Evolutionary conservation across 2,113 vertebrate species (phyloP).

Genomic region (Mus spicilegus): DNA sequence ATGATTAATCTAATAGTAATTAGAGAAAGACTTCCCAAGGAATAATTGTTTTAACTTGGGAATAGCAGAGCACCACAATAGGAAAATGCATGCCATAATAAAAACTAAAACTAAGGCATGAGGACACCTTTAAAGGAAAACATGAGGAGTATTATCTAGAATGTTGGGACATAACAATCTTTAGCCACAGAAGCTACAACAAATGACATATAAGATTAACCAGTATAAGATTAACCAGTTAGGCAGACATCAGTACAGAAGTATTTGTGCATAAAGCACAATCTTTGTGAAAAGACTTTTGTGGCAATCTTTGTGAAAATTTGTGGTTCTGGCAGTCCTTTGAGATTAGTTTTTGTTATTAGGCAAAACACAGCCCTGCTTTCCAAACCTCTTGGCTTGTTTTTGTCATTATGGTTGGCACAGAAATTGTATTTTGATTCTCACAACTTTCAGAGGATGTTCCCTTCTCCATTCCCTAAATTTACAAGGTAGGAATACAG

Average conservation of each 20-base stretch:
- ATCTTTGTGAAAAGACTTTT: neutral
- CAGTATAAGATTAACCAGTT: neutral
- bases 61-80: neutral
- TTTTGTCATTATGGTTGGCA: neutral
- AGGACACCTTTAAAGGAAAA: neutral
- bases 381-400: neutral
- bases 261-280: neutral
- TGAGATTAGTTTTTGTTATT: neutral
- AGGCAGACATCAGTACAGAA: neutral
- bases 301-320: neutral
- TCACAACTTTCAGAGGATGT: neutral
- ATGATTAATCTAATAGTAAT: neutral
- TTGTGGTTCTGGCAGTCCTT: neutral
- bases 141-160: neutral
- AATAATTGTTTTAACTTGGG: neutral
- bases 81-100: neutral
- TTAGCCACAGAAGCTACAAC: neutral
- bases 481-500: neutral
- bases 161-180: neutral
- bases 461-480: neutral
- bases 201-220: neutral
- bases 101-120: neutral
- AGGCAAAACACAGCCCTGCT: no score
- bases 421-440: neutral
- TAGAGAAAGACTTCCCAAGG: neutral